A percentile compares a stretch with the other conserved stretches of the same genome.
phyloP scores from a whole-genome alignment of 1,140 invertebrate species.

The Cotesia chilonis region DNA sequence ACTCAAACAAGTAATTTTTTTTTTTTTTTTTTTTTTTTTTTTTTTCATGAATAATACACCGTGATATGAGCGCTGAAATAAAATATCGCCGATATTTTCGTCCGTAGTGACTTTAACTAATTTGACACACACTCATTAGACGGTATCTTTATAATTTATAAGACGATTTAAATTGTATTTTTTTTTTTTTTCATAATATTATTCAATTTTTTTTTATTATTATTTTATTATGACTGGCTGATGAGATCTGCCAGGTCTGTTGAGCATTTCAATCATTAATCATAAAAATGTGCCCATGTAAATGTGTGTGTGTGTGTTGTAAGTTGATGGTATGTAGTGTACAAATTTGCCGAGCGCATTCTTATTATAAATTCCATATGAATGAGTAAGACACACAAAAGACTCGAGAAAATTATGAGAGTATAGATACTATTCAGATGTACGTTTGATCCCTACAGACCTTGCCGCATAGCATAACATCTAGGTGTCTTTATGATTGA shows the following conservation, averaged over 20 bases:
- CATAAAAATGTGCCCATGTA: constrained; percentile 27
- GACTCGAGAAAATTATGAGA: constrained; percentile 1
- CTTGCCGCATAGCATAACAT: constrained; percentile 17
- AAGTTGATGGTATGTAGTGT: constrained; percentile 40
- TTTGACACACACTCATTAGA: constrained; percentile 8
- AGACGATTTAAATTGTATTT: neutral
- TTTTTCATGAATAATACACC: neutral
- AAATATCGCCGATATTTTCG: neutral
- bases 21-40: too few species aligned
- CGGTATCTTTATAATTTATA: neutral
- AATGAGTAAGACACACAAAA: constrained; percentile 43
- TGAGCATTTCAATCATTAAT: constrained; percentile 45
- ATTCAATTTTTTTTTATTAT: constrained; percentile 1
- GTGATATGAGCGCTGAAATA: neutral
- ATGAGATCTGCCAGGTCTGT: neutral
- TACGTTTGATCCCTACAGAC: constrained; percentile 24
- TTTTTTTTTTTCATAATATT: too few species aligned
- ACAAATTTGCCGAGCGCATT: constrained; percentile 51
- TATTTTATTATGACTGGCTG: constrained; percentile 22
- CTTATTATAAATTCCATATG: constrained; percentile 46
- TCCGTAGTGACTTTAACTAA: neutral
- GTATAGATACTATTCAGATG: neutral
- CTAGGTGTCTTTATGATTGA: constrained; percentile 15
- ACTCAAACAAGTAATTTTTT: neutral
- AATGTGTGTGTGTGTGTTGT: constrained; percentile 10